Evolutionary conservation across 2,797 vertebrate species (phyloP).

Genomic region (Chloroceryle inda): DNA sequence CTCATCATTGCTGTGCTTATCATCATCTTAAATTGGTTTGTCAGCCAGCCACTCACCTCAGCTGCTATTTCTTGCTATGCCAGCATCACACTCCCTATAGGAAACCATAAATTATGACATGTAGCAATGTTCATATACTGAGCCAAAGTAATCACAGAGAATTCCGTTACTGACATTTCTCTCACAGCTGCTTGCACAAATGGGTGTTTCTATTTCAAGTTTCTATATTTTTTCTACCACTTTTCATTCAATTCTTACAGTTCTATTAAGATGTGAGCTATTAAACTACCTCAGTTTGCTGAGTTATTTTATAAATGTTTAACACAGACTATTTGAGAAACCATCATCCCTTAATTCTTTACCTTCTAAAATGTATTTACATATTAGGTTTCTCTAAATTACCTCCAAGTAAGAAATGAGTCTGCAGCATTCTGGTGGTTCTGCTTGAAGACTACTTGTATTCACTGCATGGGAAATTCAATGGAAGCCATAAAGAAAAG

Average conservation of each 20-base stretch:
- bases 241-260: conserved; percentile 49
- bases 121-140: background rate
- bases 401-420: background rate
- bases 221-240: conserved; percentile 39
- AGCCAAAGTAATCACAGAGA: conserved; percentile 44
- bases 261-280: conserved; percentile 17
- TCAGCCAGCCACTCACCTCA: conserved; percentile 57
- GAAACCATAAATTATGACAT: conserved; percentile 50
- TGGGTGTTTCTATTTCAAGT: conserved; percentile 37
- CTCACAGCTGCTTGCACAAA: conserved; percentile 30
- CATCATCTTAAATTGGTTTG: conserved; percentile 61
- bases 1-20: conserved; percentile 26
- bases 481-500: background rate
- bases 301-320: conserved; percentile 18
- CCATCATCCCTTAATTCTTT: background rate
- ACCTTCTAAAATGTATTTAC: background rate
- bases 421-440: background rate
- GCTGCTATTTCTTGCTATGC: conserved; percentile 47
- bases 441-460: background rate
- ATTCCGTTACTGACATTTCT: conserved; percentile 36
- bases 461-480: background rate
- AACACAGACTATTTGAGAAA: conserved; percentile 28
- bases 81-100: background rate
- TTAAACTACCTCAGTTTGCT: background rate
- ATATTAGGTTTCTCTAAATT: background rate